Percentiles rank a stretch among this genome's conserved stretches.
phyloP scores from a whole-genome alignment of 2,888 invertebrate species.

The Orthonevra nobilis region DNA sequence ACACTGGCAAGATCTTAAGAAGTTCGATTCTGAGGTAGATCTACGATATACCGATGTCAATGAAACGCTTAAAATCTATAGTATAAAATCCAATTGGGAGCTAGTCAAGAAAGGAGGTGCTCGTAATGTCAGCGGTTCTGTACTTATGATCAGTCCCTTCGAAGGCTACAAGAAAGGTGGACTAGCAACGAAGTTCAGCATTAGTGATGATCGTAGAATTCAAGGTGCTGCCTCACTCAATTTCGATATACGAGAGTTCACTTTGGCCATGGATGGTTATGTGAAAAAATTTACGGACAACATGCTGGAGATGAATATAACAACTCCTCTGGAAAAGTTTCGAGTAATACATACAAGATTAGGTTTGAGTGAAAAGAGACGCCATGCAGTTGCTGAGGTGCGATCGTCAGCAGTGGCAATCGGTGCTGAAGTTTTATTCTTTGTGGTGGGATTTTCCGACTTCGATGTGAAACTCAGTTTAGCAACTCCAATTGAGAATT shows the following conservation, averaged over 20 bases:
- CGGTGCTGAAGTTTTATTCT: constrained; percentile 85
- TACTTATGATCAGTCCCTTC: constrained; percentile 85
- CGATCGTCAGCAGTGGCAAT: constrained; percentile 85
- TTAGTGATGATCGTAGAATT: constrained; percentile 84
- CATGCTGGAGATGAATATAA: constrained; percentile 87
- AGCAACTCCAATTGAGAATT: constrained; percentile 87
- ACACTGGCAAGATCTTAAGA: constrained; percentile 81
- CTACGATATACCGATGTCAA: constrained; percentile 80
- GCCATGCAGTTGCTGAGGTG: constrained; percentile 87
- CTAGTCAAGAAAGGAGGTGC: constrained; percentile 82
- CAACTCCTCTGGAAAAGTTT: constrained; percentile 86
- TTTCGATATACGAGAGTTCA: constrained; percentile 86
- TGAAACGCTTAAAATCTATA: constrained; percentile 82
- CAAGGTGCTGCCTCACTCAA: constrained; percentile 86
- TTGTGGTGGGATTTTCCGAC: constrained; percentile 83
- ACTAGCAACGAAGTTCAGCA: constrained; percentile 84
- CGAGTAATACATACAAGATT: constrained; percentile 85
- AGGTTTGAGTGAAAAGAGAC: constrained; percentile 86
- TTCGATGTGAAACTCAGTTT: constrained; percentile 88
- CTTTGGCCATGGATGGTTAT: constrained; percentile 85
- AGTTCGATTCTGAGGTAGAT: constrained; percentile 81
- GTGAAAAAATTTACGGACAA: constrained; percentile 87
- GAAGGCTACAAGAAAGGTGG: constrained; percentile 86
- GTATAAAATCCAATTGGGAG: constrained; percentile 87
- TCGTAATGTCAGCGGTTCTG: constrained; percentile 83